A percentile compares a stretch with the other conserved stretches of the same genome.
phyloP scores from a whole-genome alignment of 2,797 vertebrate genomes.

The Lycodopsis pacificus region DNA sequence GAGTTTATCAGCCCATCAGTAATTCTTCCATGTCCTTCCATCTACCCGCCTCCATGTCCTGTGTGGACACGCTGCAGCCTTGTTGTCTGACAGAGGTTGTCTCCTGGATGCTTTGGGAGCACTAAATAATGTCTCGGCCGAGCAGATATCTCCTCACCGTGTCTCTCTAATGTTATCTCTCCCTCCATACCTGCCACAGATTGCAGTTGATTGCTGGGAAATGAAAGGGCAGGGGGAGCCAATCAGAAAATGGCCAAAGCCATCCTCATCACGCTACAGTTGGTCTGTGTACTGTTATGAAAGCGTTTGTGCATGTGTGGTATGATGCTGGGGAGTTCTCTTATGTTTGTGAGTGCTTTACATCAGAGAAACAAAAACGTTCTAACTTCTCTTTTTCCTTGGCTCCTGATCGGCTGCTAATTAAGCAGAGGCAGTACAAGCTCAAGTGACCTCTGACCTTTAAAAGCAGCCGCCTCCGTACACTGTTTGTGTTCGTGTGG shows the following conservation, averaged over 20 bases:
- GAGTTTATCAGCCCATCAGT: slow-evolving; percentile 81
- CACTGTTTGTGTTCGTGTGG: slow-evolving; percentile 24
- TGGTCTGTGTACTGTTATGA: slow-evolving; percentile 19
- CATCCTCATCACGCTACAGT: slow-evolving; percentile 11
- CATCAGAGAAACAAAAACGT: slow-evolving; percentile 29
- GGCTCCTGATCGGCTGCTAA: slow-evolving; percentile 61
- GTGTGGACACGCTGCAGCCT: slow-evolving; percentile 76
- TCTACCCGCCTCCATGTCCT: slow-evolving; percentile 67
- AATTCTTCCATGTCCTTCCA: slow-evolving; percentile 76
- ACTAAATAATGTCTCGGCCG: slow-evolving; percentile 71
- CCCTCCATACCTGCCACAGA: slow-evolving; percentile 69
- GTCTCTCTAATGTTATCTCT: slow-evolving; percentile 74
- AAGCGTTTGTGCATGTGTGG: slow-evolving; percentile 13
- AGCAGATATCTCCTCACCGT: slow-evolving; percentile 67
- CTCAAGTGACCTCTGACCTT: slow-evolving; percentile 54
- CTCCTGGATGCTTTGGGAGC: slow-evolving; percentile 67
- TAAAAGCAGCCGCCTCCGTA: slow-evolving; percentile 7
- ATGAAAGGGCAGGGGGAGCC: slow-evolving; percentile 69
- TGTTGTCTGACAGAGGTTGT: slow-evolving; percentile 78
- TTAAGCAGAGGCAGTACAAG: slow-evolving; percentile 54
- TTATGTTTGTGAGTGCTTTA: slow-evolving; percentile 36
- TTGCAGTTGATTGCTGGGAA: slow-evolving; percentile 75
- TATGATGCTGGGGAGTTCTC: slow-evolving; percentile 3
- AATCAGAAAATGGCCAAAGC: slow-evolving; percentile 67
- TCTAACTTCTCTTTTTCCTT: slow-evolving; percentile 34